Evolutionary conservation across 2,113 vertebrate species (phyloP).

Genomic region (Eublepharis macularius): DNA sequence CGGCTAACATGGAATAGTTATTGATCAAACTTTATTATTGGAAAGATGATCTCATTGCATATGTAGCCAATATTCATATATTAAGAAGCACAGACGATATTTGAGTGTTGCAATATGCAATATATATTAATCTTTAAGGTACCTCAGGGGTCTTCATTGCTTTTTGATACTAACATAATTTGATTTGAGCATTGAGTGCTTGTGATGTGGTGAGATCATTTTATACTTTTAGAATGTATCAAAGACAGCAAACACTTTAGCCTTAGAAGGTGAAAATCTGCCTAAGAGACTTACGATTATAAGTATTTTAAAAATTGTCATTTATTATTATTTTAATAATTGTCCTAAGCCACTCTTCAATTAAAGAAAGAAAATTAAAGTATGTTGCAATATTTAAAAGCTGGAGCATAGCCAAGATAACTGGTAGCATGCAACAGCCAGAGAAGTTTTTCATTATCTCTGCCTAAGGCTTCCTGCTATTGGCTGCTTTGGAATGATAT

Average conservation of each 20-base stretch:
- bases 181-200: not conserved
- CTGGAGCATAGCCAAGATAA: not conserved
- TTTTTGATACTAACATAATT: not conserved
- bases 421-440: not conserved
- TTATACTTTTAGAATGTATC: not conserved
- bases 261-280: not conserved
- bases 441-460: not conserved
- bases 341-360: not conserved
- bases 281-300: not conserved
- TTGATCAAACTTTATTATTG: not conserved
- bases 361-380: not conserved
- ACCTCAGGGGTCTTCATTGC: not conserved
- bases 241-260: not conserved
- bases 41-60: conserved; percentile 8
- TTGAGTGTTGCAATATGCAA: not conserved
- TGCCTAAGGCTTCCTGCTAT: not conserved
- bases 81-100: not conserved
- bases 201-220: not conserved
- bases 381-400: not conserved
- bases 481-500: not conserved
- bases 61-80: not conserved
- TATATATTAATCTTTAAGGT: not conserved
- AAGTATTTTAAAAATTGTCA: too few relatives aligned
- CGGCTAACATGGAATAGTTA: fast-evolving
- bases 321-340: too few relatives aligned